These are phyloP conservation scores for Caenorhabditis angaria DNA, from an alignment of 2,888 invertebrate genomes.

Conservation along the genomic window DNA sequence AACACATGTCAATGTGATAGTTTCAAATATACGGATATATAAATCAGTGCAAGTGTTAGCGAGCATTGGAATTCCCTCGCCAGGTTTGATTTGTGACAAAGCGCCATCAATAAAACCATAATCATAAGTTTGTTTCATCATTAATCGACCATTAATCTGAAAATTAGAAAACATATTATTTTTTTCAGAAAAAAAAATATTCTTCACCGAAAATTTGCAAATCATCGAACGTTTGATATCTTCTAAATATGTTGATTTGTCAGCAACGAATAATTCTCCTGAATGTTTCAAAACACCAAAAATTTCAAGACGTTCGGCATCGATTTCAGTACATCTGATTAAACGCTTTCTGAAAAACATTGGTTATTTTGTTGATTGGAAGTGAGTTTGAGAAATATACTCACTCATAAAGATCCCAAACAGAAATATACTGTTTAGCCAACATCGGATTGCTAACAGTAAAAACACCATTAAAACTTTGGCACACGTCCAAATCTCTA, in stretches of 20 bases:
- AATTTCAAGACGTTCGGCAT: constrained; percentile 10
- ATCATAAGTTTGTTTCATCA: constrained; percentile 7
- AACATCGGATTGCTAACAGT: constrained; percentile 9
- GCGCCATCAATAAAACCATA: constrained; percentile 19
- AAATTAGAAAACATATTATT: constrained; percentile 7
- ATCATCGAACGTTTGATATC: neutral
- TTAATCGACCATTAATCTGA: constrained; percentile 25
- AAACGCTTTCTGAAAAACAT: constrained; percentile 8
- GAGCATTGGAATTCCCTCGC: constrained; percentile 33
- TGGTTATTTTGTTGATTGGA: neutral
- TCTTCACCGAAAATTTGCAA: constrained; percentile 12
- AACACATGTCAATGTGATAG: constrained; percentile 12
- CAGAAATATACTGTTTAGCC: constrained; percentile 13
- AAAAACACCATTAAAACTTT: constrained; percentile 25
- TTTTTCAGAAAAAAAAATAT: neutral
- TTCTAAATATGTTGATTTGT: constrained; percentile 7
- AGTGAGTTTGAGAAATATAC: too few species aligned
- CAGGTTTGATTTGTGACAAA: constrained; percentile 23
- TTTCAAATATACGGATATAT: constrained; percentile 23
- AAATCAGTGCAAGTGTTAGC: constrained; percentile 24
- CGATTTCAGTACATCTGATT: neutral
- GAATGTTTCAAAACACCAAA: constrained; percentile 26
- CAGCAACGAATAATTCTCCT: constrained; percentile 29
- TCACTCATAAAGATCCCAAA: constrained; percentile 30
- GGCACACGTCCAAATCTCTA: constrained; percentile 15